phyloP scores from a whole-genome alignment of 2,888 invertebrate genomes.

The Celastrina argiolus region DNA sequence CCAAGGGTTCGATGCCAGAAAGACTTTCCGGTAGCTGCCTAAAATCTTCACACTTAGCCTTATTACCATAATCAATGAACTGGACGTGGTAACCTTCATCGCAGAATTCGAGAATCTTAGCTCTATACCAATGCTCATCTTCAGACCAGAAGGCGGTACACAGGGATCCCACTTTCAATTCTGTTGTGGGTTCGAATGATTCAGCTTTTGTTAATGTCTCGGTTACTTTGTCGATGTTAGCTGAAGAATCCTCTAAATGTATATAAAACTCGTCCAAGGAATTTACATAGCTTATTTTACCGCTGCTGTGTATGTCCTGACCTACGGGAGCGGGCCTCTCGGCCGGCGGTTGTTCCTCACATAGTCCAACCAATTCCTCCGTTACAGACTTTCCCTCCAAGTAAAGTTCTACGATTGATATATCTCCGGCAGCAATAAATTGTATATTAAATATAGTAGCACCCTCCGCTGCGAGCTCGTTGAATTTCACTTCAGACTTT shows the following conservation, averaged over 20 bases:
- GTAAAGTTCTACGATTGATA: conserved; percentile 80
- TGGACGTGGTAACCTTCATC: conserved; percentile 77
- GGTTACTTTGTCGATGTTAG: conserved; percentile 79
- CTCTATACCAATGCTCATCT: conserved; percentile 83
- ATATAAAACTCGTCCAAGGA: conserved; percentile 86
- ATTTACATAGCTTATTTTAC: conserved; percentile 82
- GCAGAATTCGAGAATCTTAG: conserved; percentile 78
- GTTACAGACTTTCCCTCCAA: conserved; percentile 80
- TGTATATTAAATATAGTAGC: conserved; percentile 83
- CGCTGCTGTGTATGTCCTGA: conserved; percentile 68
- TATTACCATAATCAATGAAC: conserved; percentile 85
- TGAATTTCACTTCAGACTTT: conserved; percentile 81
- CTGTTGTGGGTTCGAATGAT: conserved; percentile 68
- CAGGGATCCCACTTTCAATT: conserved; percentile 77
- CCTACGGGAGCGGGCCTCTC: conserved; percentile 65
- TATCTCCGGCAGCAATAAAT: conserved; percentile 81
- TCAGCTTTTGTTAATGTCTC: conserved; percentile 74
- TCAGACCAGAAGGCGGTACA: conserved; percentile 83
- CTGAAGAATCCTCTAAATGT: conserved; percentile 77
- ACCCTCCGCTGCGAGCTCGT: conserved; percentile 82
- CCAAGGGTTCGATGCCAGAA: conserved; percentile 75
- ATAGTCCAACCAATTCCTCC: conserved; percentile 76
- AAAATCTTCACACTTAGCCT: conserved; percentile 78
- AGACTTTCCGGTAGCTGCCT: conserved; percentile 80
- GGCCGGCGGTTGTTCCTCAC: conserved; percentile 55